Base-by-base conservation (phyloP, 2,888 invertebrate species). In the Operophtera brumata region DNA sequence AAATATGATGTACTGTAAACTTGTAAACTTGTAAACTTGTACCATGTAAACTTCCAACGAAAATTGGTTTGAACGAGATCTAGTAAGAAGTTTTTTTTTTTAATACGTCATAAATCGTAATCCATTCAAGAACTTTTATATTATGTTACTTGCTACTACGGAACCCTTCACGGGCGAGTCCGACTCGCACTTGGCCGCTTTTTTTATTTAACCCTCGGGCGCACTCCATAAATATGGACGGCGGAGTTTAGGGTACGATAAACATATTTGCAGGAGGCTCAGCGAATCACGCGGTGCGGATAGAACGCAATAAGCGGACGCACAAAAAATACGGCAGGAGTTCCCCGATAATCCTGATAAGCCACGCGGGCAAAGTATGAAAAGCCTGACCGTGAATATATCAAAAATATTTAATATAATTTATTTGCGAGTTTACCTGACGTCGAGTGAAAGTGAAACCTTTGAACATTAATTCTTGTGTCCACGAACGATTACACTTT, bases 371-470 rank as follows among this genome's bases (percentile, higher is more conserved):
- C 77, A 76, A 82, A 83, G 81, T 82, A 84, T 82, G 78, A 80
- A 81, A 82, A 78, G 77, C 85, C 86, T 86, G 88, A 86, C 86
- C 86, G 80, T 82, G 85, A 86, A 87, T 89, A 86, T 78, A 86
- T 87, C 82, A 87, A 82, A 83, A 82, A 84, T 82, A 85, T 86
- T 85, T 82, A 83, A 78, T 77, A 80, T 84, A 83, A 80, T 81
- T 80, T 78, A 80, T 84, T 84, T 78, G 70, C 66, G 71, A 74
- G 77, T 80, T 79, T 75, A 80, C 80, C 73, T 75, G 66, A 71
- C 71, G 75, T 67, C 60, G 64, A 66, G 64, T 67, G 67, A 74
- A 71, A 72, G 72, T 68, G 48, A 54, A 61, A 57, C 54, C 46
- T 54, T 61, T 52, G 51, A 53, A 46, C 49, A 32, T 44, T 58